Percentiles rank a stretch among this genome's conserved stretches.
phyloP scores from a whole-genome alignment of 2,113 vertebrate genomes.

The Malurus elegans region DNA sequence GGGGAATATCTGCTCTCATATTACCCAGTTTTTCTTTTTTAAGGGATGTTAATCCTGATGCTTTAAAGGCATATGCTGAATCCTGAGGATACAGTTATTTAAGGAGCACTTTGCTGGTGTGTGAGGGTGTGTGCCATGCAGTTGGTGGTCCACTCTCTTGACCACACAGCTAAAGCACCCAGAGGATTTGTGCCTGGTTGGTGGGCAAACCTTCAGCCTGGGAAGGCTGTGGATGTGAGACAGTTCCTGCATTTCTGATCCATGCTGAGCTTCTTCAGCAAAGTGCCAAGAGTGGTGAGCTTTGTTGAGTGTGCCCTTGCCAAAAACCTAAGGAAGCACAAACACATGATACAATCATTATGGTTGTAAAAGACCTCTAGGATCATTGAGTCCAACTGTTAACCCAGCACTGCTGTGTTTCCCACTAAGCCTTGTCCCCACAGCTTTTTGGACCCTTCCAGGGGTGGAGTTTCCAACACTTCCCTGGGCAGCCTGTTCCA shows the following conservation, averaged over 20 bases:
- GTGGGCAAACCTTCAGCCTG: background rate
- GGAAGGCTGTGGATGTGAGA: background rate
- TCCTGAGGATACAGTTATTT: conserved; percentile 13
- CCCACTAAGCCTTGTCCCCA: background rate
- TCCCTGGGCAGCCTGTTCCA: background rate
- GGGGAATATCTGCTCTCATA: conserved; percentile 40
- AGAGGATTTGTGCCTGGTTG: background rate
- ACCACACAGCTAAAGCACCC: background rate
- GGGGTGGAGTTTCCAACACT: background rate
- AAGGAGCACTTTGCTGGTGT: conserved; percentile 6
- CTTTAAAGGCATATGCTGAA: conserved; percentile 7
- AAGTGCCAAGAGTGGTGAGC: background rate
- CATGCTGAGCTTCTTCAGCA: background rate
- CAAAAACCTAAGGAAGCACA: background rate
- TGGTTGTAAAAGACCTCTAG: background rate
- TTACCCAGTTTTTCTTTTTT: conserved; percentile 42
- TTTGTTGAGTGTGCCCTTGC: background rate
- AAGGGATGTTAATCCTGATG: conserved; percentile 12
- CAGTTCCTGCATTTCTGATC: background rate
- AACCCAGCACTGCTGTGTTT: background rate
- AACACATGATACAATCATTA: background rate
- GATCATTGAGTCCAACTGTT: background rate
- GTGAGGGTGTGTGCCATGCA: background rate
- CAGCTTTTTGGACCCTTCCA: background rate
- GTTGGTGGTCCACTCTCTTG: background rate